Evolutionary conservation across 1,140 invertebrate species (phyloP).

Genomic region (Dufourea novaeangliae): DNA sequence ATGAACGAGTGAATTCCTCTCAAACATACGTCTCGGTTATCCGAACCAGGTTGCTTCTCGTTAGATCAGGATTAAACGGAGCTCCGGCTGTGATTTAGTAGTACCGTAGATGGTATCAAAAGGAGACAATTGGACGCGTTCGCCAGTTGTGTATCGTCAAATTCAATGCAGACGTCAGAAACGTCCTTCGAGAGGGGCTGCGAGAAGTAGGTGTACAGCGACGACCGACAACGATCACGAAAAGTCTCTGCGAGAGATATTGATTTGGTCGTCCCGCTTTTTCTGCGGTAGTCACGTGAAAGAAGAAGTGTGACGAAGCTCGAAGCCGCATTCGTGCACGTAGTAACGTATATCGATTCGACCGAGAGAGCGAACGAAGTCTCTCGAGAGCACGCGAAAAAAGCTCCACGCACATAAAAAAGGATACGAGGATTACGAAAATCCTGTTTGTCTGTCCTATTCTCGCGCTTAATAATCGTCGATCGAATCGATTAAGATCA

Average conservation of each 20-base stretch:
- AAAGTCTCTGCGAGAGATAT: slow-evolving; percentile 68
- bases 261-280: slow-evolving; percentile 67
- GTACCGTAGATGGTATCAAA: neutral
- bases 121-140: slow-evolving; percentile 38
- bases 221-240: slow-evolving; percentile 57
- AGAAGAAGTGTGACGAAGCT: slow-evolving; percentile 70
- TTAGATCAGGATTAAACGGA: neutral
- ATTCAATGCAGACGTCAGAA: slow-evolving; percentile 36
- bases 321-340: slow-evolving; percentile 70
- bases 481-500: neutral
- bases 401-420: slow-evolving; percentile 32
- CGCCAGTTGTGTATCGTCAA: slow-evolving; percentile 11
- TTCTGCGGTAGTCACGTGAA: slow-evolving; percentile 69
- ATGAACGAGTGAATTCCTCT: neutral
- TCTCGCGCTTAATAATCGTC: slow-evolving; percentile 27
- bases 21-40: neutral
- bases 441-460: neutral
- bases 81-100: neutral
- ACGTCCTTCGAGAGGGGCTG: slow-evolving; percentile 44
- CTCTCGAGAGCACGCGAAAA: slow-evolving; percentile 58
- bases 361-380: slow-evolving; percentile 51
- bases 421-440: slow-evolving; percentile 25
- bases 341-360: slow-evolving; percentile 68
- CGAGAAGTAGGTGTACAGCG: slow-evolving; percentile 20
- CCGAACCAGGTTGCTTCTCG: neutral